Percentiles rank a stretch among this genome's conserved stretches.
phyloP scores from a whole-genome alignment of 2,113 vertebrate genomes.

The Hirundichthys speculiger region DNA sequence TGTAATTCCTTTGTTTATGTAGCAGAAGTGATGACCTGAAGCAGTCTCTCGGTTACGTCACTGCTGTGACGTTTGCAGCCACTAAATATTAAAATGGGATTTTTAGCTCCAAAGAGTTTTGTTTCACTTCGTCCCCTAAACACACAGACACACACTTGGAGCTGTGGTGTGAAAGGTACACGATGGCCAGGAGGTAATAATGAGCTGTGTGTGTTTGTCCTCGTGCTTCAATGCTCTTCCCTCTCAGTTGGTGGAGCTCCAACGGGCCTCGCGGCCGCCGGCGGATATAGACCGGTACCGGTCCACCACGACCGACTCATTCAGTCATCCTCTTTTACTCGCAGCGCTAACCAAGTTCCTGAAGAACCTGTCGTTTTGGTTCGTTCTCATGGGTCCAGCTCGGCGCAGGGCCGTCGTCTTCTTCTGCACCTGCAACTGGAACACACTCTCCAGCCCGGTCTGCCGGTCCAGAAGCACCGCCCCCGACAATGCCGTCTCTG shows the following conservation, averaged over 20 bases:
- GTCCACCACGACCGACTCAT: no score
- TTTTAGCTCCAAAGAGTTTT: slow-evolving; percentile 21
- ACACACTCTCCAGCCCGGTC: no score
- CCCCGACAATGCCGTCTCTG: no score
- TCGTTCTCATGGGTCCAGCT: no score
- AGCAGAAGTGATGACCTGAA: neutral
- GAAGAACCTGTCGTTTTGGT: no score
- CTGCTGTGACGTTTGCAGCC: neutral
- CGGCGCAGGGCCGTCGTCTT: no score
- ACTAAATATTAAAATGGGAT: slow-evolving; percentile 9
- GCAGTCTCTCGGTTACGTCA: neutral
- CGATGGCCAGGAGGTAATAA: slow-evolving; percentile 67
- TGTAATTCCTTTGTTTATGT: neutral
- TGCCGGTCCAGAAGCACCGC: no score
- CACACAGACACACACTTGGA: slow-evolving; percentile 66
- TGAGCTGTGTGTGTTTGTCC: slow-evolving; percentile 72
- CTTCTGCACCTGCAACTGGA: no score
- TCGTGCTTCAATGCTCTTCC: slow-evolving; percentile 66
- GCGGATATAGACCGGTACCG: neutral
- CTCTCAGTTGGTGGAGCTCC: slow-evolving; percentile 71
- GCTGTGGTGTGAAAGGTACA: slow-evolving; percentile 74
- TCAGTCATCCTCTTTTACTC: no score
- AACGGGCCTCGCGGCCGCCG: slow-evolving; percentile 51
- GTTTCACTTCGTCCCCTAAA: no score
- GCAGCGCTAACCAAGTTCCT: no score